Evolutionary conservation across 2,113 vertebrate genomes (phyloP), one percentile per base, ranked within the genome.

Genomic region (Aleadryas rufinucha): DNA sequence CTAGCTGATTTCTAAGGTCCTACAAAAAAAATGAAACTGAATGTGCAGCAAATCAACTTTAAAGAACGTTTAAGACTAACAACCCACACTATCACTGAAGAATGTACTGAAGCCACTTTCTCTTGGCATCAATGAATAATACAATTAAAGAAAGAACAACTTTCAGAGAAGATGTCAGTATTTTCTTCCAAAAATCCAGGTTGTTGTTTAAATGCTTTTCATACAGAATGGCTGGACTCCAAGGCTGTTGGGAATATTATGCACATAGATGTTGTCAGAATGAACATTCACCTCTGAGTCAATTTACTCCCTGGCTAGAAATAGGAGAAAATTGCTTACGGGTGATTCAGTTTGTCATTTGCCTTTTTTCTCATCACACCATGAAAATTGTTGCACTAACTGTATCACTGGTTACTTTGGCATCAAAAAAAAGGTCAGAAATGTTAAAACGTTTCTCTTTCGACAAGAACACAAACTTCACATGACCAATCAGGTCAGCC

Each of bases 1-100:
- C 99, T 31, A 99, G 96, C 90, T 99, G 99, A 97, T 99, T 99
- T 96, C 98, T 98, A 70, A 99, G 98, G 94, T 99, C 99, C 99
- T 98, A 93, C 24, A 41, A 71, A 72, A 74, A n/a, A 59, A 94
- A 70, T 0, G 16, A 94, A 96, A 91, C 45, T 22, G 71, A 90
- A 80, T 76, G 77, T 77, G 79, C 59, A 84, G 31, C 49, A 91
- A 95, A 91, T 77, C 61, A 77, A 84, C 31, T 89, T 95, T 16
- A 53, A 52, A 56, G 92, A 88, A 91, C 72, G 52, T 66, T 87
- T 87, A 52, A 78, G 84, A 61, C 45, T 66, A 69, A 87, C n/a
- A 93, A 80, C 31, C 35, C 57, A 66, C 39, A 21, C 66, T 84
- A 13, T 23, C 65, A 74, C 30, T 63, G 53, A 78, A 33, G 31